Evolutionary conservation across 2,797 vertebrate species (phyloP).

Genomic region (Garrulus glandarius): DNA sequence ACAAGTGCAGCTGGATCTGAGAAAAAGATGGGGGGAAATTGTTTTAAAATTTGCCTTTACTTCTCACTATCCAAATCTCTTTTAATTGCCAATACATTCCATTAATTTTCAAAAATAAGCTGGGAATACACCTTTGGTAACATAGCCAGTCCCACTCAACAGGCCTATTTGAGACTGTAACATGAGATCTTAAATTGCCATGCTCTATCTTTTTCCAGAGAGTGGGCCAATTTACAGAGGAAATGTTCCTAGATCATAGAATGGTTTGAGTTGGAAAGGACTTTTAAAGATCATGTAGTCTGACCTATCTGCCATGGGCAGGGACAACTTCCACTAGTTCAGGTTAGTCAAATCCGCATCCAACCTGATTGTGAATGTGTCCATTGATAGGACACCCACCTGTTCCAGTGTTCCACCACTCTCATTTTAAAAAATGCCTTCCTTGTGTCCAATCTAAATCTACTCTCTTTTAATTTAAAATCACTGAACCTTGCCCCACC

Average conservation of each 20-base stretch:
- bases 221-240: background rate
- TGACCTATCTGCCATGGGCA: background rate
- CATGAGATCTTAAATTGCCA: background rate
- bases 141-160: background rate
- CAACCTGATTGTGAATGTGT: background rate
- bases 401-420: background rate
- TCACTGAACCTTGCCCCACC: background rate
- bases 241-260: background rate
- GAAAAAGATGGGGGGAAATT: background rate
- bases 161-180: background rate
- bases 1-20: background rate
- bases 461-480: background rate
- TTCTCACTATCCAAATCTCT: background rate
- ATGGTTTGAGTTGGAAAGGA: background rate
- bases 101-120: background rate
- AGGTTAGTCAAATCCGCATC: background rate
- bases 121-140: background rate
- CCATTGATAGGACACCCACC: fast-evolving
- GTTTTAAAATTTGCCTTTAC: background rate
- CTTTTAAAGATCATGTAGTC: background rate
- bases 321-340: background rate
- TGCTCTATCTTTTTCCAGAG: background rate
- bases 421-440: background rate
- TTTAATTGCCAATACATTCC: background rate
- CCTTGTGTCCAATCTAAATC: background rate